Evolutionary conservation across 2,797 vertebrate genomes (phyloP).

Genomic region (Pterois miles): DNA sequence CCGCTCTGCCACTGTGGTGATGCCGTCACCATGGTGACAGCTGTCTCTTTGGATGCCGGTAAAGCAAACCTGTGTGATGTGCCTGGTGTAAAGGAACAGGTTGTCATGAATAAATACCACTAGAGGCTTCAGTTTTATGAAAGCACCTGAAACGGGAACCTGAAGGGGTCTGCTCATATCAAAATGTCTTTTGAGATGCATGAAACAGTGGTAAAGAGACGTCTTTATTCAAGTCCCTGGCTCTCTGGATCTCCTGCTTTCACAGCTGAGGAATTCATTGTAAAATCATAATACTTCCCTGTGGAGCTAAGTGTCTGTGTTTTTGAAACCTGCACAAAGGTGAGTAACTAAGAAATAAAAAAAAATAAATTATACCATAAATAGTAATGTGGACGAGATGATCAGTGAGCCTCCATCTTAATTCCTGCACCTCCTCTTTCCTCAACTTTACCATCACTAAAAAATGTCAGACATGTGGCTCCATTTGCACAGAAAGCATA

Average conservation of each 20-base stretch:
- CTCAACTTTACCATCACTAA: slow-evolving; percentile 16
- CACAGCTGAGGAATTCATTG: not conserved
- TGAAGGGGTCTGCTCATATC: slow-evolving; percentile 46
- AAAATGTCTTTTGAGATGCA: slow-evolving; percentile 47
- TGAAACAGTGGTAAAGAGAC: slow-evolving; percentile 22
- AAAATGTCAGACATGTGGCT: not conserved
- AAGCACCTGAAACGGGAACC: slow-evolving; percentile 43
- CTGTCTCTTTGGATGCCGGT: slow-evolving; percentile 60
- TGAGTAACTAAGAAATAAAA: not conserved
- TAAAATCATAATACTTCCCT: slow-evolving; percentile 2
- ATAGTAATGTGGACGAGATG: not conserved
- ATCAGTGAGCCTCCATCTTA: slow-evolving; percentile 15
- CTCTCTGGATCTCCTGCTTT: slow-evolving; percentile 7
- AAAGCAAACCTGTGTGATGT: slow-evolving; percentile 59
- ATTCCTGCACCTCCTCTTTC: slow-evolving; percentile 7
- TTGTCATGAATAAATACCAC: slow-evolving; percentile 64
- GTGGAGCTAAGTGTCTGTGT: not conserved
- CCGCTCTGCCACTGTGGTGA: slow-evolving; percentile 32
- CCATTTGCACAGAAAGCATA: not conserved
- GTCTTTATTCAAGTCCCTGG: slow-evolving; percentile 25
- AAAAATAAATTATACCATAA: slow-evolving; percentile 22
- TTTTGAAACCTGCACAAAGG: slow-evolving; percentile 5
- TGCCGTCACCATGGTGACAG: slow-evolving; percentile 54
- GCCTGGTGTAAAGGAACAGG: slow-evolving; percentile 51
- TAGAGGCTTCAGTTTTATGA: slow-evolving; percentile 51